Percentiles rank a stretch among this genome's conserved stretches.
These are phyloP conservation scores for Hephaestus fuliginosus DNA, from an alignment of 2,797 vertebrate species.

Conservation along the genomic window DNA sequence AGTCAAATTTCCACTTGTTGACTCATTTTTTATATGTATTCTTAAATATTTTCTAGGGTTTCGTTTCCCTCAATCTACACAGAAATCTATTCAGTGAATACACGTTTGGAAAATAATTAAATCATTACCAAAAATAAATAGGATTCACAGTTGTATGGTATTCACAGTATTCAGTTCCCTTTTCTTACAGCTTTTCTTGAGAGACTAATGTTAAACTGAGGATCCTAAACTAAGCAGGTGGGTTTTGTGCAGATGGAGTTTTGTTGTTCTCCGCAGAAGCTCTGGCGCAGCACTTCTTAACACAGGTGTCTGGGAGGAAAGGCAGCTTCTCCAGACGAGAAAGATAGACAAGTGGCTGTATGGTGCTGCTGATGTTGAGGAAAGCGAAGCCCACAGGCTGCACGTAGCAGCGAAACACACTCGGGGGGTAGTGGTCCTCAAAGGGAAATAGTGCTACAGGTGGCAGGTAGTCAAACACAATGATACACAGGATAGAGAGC, in stretches of 20 bases:
- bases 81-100: neutral
- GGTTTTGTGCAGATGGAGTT: constrained; percentile 13
- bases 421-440: constrained; percentile 77
- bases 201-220: neutral
- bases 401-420: constrained; percentile 84
- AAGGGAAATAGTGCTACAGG: constrained; percentile 85
- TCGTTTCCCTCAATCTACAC: accelerated
- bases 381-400: constrained; percentile 83
- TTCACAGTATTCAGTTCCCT: neutral
- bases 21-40: neutral
- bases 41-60: neutral
- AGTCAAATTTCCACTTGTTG: neutral
- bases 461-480: constrained; percentile 85
- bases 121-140: neutral
- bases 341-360: constrained; percentile 85
- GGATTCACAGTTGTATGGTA: neutral
- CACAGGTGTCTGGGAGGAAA: constrained; percentile 69
- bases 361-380: constrained; percentile 87
- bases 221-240: constrained; percentile 17
- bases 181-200: neutral
- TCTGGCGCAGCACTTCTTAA: constrained; percentile 60
- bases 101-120: neutral
- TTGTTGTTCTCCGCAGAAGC: constrained; percentile 21
- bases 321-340: constrained; percentile 83
- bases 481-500: constrained; percentile 82